Conservation (phyloP, 2,797 vertebrate species). For the Antennarius maculatus region DNA sequence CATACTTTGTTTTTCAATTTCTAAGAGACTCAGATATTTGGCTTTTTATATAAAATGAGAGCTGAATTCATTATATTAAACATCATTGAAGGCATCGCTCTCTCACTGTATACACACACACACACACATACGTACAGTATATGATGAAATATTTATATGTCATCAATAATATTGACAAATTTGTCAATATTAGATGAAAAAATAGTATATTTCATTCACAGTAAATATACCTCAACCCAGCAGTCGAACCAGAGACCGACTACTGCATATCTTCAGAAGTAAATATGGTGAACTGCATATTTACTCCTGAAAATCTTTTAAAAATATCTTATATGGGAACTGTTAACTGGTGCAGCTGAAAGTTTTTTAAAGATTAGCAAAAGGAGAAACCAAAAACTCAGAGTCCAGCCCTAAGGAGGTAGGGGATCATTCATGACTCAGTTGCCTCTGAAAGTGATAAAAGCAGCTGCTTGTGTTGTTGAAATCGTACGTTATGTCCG, state of each 20-base stretch:
- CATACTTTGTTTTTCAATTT: constrained; percentile 31
- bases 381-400: constrained; percentile 1
- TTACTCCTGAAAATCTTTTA: not conserved
- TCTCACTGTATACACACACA: not conserved
- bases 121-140: too few relatives aligned
- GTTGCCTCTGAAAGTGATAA: constrained; percentile 24
- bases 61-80: not conserved
- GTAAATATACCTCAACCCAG: not conserved
- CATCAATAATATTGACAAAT: too few relatives aligned
- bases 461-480: constrained; percentile 21
- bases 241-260: constrained; percentile 10
- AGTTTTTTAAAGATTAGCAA: not conserved
- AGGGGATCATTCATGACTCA: constrained; percentile 10
- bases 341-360: constrained; percentile 6
- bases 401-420: not conserved
- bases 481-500: constrained; percentile 39
- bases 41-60: constrained; percentile 14
- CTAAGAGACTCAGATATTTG: constrained; percentile 13
- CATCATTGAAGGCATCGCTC: not conserved
- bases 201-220: too few relatives aligned
- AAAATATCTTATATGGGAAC: constrained; percentile 16
- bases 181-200: too few relatives aligned
- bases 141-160: too few relatives aligned
- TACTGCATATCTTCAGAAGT: constrained; percentile 1
- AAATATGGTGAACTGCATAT: constrained; percentile 8